These are phyloP conservation scores for Typhlichthys subterraneus DNA, from an alignment of 2,797 vertebrate species.

Conservation along the genomic window DNA sequence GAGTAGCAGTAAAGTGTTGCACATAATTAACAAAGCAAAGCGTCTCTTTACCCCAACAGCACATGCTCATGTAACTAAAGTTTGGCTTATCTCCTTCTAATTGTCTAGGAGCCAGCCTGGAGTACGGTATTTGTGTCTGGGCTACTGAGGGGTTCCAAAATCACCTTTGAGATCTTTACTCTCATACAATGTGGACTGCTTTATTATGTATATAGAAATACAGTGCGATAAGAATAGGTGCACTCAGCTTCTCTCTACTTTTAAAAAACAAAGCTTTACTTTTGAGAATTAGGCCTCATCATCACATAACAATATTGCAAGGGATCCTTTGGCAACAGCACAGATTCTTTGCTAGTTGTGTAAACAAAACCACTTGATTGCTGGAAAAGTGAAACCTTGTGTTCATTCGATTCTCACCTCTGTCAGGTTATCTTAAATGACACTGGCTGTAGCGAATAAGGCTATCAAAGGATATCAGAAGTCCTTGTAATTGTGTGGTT, in stretches of 20 bases:
- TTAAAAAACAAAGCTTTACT: too few species aligned
- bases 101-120: background rate
- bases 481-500: background rate
- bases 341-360: slow-evolving; percentile 14
- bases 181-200: background rate
- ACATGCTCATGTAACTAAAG: background rate
- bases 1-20: too few species aligned
- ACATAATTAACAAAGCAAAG: too few species aligned
- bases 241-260: background rate
- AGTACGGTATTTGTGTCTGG: background rate
- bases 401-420: background rate
- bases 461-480: background rate
- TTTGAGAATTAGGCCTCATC: too few species aligned
- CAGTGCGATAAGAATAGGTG: slow-evolving; percentile 1
- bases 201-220: background rate
- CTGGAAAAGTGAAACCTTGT: background rate
- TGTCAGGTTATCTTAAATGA: background rate
- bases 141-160: background rate
- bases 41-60: too few species aligned
- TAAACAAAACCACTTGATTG: background rate
- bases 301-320: too few species aligned
- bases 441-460: background rate
- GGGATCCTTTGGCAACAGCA: background rate
- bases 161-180: background rate
- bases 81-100: background rate